phyloP scores from a whole-genome alignment of 1,140 invertebrate genomes.

The Drosophila funebris region DNA sequence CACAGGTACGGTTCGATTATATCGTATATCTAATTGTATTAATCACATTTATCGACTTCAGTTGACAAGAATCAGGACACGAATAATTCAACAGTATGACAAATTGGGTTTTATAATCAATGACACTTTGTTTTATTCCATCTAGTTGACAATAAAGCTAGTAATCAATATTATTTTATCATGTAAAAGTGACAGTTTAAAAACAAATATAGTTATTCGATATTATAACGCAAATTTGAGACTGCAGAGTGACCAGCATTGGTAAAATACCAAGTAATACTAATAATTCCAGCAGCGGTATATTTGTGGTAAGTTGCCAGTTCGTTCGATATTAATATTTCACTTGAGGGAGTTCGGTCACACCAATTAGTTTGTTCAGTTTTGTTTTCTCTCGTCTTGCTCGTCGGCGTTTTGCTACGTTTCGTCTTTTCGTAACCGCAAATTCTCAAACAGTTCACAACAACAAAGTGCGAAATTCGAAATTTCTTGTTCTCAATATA shows the following conservation, averaged over 20 bases:
- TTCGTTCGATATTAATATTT: neutral
- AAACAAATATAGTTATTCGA: too few species aligned
- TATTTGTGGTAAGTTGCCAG: slow-evolving; percentile 2
- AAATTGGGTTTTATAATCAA: slow-evolving; percentile 22
- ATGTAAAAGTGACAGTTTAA: too few species aligned
- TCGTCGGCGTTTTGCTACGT: slow-evolving; percentile 53
- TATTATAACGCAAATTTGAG: neutral
- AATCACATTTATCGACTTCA: neutral
- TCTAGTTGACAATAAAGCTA: neutral
- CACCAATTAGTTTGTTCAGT: slow-evolving; percentile 38
- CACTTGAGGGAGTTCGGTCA: slow-evolving; percentile 15
- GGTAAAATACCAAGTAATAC: neutral
- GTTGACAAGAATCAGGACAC: neutral
- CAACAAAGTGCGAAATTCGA: slow-evolving; percentile 39
- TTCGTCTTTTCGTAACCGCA: slow-evolving; percentile 47
- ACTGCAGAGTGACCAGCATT: neutral
- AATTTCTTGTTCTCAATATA: slow-evolving; percentile 49
- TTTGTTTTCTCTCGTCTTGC: slow-evolving; percentile 48
- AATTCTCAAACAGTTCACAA: slow-evolving; percentile 48
- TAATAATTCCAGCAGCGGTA: neutral
- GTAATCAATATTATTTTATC: too few species aligned
- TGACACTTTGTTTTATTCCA: neutral
- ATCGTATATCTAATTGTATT: neutral
- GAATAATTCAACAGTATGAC: neutral
- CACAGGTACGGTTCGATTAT: slow-evolving; percentile 11